Conservation (phyloP, 1,140 invertebrate genomes). For the Euglossa dilemma region DNA sequence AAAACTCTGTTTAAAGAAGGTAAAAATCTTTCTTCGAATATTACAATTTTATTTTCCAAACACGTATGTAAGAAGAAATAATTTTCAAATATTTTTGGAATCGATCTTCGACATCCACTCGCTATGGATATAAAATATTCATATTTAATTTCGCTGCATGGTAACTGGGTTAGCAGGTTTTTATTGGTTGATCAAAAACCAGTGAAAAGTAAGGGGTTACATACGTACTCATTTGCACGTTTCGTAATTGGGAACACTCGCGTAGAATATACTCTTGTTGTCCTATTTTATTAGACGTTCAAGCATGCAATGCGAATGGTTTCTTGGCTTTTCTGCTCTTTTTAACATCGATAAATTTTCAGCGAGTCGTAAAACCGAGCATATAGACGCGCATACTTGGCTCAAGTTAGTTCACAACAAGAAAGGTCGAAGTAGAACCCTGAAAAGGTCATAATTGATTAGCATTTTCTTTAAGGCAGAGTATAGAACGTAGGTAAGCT, state of each 20-base stretch:
- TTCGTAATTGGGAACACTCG: slow-evolving; percentile 7
- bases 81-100: too few relatives aligned
- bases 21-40: too few relatives aligned
- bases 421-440: too few relatives aligned
- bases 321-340: neutral
- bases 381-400: neutral
- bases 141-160: neutral
- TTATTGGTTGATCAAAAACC: neutral
- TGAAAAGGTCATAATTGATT: too few relatives aligned
- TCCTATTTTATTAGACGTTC: neutral
- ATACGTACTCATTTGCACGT: neutral
- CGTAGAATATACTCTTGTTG: neutral
- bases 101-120: neutral
- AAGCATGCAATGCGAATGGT: neutral
- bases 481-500: too few relatives aligned
- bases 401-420: neutral
- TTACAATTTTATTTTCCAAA: too few relatives aligned
- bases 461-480: too few relatives aligned
- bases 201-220: neutral
- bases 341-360: neutral
- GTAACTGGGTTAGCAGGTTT: neutral
- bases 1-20: too few relatives aligned
- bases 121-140: too few relatives aligned
- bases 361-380: neutral
- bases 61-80: too few relatives aligned